Evolutionary conservation across 1,140 invertebrate species (phyloP), one percentile per base, ranked within the genome.

Genomic region (Cardiocondyla obscurior): DNA sequence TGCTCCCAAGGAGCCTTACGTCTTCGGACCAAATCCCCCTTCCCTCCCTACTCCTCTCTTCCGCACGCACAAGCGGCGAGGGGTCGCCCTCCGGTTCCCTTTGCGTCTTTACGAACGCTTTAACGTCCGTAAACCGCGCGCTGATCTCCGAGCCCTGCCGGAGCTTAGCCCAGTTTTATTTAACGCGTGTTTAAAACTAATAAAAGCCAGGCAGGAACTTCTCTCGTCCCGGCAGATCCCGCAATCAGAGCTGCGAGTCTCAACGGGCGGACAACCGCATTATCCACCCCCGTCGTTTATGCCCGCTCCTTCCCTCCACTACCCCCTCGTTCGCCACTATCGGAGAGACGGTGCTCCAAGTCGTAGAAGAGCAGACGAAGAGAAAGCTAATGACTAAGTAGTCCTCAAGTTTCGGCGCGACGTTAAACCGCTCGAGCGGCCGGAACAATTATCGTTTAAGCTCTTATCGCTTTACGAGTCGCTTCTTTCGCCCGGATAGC

Each of bases 161-260:
- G 30, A 62, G 88, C 89, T 91, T 91, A 90, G 88, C 79, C 82
- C 76, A 82, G 90, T 91, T 93, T 93, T 93, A 94, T 93, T 93
- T 93, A 93, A 94, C 91, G 92, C 91, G 91, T 93, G 92, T 93
- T 94, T 93, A 93, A 93, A 94, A 93, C 91, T 93, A 91, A 93
- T 94, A 93, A 94, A 93, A 93, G 28, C 33, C 51, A n/a, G 73
- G 7, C 25, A n/a, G 51, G 16, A 76, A 74, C 81, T 83, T 86
- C 58, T 42, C 73, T 44, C 72, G 46, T 60, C 25, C 14, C 62
- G 30, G 60, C 28, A 72, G 88, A 88, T 89, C 77, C 77, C 67
- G 83, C 85, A 89, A 90, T 90, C 85, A 85, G 57, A 88, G 81
- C 44, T 22, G 42, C 81, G 83, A 88, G 74, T 89, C 60, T 7